Evolutionary conservation across 2,113 vertebrate genomes (phyloP).

Genomic region (Apeltes quadracus): DNA sequence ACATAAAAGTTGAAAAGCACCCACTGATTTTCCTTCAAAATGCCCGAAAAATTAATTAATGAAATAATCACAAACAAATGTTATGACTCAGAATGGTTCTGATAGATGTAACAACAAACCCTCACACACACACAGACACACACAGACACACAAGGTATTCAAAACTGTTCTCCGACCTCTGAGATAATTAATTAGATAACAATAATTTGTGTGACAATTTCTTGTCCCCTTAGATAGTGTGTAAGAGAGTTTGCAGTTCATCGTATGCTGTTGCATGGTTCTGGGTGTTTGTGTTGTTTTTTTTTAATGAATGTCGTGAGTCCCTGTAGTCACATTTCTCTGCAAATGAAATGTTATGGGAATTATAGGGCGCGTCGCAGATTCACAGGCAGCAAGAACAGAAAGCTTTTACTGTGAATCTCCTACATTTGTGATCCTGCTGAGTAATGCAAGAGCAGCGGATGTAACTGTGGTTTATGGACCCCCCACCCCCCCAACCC

Average conservation of each 20-base stretch:
- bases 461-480: conserved; percentile 4
- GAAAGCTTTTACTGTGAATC: not conserved
- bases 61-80: conserved; percentile 31
- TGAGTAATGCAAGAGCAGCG: not conserved
- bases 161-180: not conserved
- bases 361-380: not conserved
- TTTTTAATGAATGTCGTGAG: not conserved
- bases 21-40: conserved; percentile 20
- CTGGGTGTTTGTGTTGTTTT: not conserved
- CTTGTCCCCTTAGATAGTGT: not conserved
- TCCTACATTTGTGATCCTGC: not conserved
- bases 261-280: not conserved
- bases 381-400: not conserved
- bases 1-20: conserved; percentile 14
- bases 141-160: not conserved
- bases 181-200: not conserved
- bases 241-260: not conserved
- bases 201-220: not conserved
- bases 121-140: not conserved
- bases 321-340: not conserved
- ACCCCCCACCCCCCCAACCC: conserved; percentile 5
- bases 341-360: not conserved
- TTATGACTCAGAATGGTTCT: conserved; percentile 13
- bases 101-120: not conserved
- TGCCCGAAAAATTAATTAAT: conserved; percentile 18